Evolutionary conservation across 2,113 vertebrate genomes (phyloP).

Genomic region (Buteo buteo): DNA sequence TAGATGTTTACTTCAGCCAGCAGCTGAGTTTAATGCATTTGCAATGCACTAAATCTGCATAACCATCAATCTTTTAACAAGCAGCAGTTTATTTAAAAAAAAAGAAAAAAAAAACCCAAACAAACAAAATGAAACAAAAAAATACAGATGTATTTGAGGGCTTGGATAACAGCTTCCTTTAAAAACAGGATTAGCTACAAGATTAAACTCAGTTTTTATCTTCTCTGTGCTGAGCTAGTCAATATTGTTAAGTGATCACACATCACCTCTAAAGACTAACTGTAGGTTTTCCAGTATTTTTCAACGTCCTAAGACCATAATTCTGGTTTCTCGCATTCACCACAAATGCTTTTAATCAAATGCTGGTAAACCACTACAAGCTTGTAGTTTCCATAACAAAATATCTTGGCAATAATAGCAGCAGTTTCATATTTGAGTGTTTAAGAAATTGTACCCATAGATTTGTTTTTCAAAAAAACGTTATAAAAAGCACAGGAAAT

Average conservation of each 20-base stretch:
- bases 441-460: slow-evolving; percentile 33
- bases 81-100: neutral
- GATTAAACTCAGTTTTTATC: neutral
- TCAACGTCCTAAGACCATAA: neutral
- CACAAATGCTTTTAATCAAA: slow-evolving; percentile 8
- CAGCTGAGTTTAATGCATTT: neutral
- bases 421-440: neutral
- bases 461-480: neutral
- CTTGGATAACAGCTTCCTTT: neutral
- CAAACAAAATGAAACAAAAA: neutral
- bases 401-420: neutral
- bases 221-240: neutral
- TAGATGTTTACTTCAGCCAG: neutral
- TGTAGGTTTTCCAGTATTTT: neutral
- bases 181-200: neutral
- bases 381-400: neutral
- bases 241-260: neutral
- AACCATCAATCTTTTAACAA: neutral
- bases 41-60: neutral
- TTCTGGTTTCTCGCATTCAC: neutral
- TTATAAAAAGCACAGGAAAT: neutral
- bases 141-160: neutral
- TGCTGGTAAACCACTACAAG: neutral
- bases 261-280: neutral
- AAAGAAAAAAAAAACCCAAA: neutral